phyloP scores from a whole-genome alignment of 2,888 invertebrate species.

The Tridacna crocea region DNA sequence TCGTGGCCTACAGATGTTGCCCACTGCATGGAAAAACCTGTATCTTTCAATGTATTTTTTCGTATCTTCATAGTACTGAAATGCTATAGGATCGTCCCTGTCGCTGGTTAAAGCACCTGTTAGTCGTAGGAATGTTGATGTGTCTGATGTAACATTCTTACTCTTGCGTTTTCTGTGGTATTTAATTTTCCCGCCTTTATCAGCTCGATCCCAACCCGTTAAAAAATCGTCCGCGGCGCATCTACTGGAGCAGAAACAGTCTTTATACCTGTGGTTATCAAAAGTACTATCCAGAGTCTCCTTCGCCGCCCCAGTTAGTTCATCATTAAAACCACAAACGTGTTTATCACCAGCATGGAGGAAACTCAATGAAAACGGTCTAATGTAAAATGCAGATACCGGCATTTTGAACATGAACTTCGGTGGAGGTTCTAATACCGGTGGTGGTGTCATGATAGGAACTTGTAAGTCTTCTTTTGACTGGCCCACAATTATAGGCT shows the following conservation, averaged over 20 bases:
- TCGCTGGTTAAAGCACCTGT: slow-evolving; percentile 20
- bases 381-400: background rate
- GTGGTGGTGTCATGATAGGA: slow-evolving; percentile 51
- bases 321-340: slow-evolving; percentile 32
- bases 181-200: slow-evolving; percentile 39
- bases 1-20: slow-evolving; percentile 43
- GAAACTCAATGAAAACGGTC: slow-evolving; percentile 43
- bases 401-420: slow-evolving; percentile 2
- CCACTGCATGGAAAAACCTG: slow-evolving; percentile 56
- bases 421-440: slow-evolving; percentile 9
- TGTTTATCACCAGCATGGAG: slow-evolving; percentile 37
- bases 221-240: slow-evolving; percentile 24
- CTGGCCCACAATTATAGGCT: slow-evolving; percentile 50
- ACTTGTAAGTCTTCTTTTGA: slow-evolving; percentile 34
- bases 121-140: slow-evolving; percentile 32
- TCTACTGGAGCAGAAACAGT: slow-evolving; percentile 38
- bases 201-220: slow-evolving; percentile 39
- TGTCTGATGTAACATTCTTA: slow-evolving; percentile 20
- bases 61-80: slow-evolving; percentile 50
- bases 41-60: slow-evolving; percentile 55
- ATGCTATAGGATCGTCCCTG: slow-evolving; percentile 33
- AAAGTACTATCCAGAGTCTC: slow-evolving; percentile 9
- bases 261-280: background rate
- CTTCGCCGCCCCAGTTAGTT: background rate
- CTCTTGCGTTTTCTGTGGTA: slow-evolving; percentile 20